Evolutionary conservation across 2,888 invertebrate genomes (phyloP).

Genomic region (Pteria penguin): DNA sequence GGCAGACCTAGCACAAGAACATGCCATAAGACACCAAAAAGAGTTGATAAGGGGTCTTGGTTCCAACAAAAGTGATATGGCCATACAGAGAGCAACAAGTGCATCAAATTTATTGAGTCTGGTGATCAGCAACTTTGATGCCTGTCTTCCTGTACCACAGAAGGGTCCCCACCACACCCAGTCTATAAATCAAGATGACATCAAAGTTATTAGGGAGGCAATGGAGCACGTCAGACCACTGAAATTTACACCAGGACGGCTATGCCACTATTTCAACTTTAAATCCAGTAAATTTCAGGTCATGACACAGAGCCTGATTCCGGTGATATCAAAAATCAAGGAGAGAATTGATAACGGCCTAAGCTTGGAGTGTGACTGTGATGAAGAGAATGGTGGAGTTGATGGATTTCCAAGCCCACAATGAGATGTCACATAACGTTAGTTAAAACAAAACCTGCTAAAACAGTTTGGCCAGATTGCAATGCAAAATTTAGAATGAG

Average conservation of each 20-base stretch:
- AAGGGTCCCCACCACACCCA: background rate
- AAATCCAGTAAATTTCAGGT: background rate
- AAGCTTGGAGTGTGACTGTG: background rate
- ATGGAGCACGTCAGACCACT: background rate
- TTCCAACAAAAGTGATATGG: conserved; percentile 31
- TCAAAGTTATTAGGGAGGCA: background rate
- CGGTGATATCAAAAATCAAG: background rate
- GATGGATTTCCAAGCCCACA: too few species aligned
- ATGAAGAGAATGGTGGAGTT: background rate
- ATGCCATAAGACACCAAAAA: conserved; percentile 34
- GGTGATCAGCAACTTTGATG: background rate
- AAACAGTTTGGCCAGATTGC: too few species aligned
- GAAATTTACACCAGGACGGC: background rate
- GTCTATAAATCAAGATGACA: background rate
- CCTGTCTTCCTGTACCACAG: background rate
- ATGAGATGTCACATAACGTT: too few species aligned
- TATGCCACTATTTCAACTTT: background rate
- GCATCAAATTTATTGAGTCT: background rate
- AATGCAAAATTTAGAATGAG: too few species aligned
- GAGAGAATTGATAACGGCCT: background rate
- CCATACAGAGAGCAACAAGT: conserved; percentile 11
- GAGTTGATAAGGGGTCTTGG: conserved; percentile 34
- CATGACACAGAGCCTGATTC: background rate
- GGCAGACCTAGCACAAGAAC: conserved; percentile 42
- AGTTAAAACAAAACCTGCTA: too few species aligned